Evolutionary conservation across 2,113 vertebrate species (phyloP), one percentile per base, ranked within the genome.

Genomic region (Xerus inauris): DNA sequence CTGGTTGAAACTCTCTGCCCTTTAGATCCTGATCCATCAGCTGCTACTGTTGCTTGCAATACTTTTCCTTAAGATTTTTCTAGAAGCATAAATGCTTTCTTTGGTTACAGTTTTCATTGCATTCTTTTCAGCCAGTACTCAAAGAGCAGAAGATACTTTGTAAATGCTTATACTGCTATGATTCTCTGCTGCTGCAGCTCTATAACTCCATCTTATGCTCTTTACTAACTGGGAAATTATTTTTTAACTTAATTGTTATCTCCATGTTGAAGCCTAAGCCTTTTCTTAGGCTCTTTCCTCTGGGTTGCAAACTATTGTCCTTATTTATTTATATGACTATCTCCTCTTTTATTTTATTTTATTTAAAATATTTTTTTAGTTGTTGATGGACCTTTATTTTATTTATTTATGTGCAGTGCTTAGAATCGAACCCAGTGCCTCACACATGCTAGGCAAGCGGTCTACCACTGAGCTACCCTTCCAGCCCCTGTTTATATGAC

Each of bases 291-390:
- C 0, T 82, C 81, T 93, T 96, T 82, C 22, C 24, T 67, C 57
- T 75, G 28, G 17, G 24, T 89, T 30, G 69, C 49, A 42, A 89
- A 85, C 80, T 86, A 80, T 47, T 95, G 32, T 79, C 42, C 32
- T 91, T 92, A 73, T 73, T 92, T 88, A 30, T 88, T 84, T 89
- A 49, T 76, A 69, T 83, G 42, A 91, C 38, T 93, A 2, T 93
- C 26, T 87, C 38, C 9, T n/a, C n/a, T n/a, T n/a, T n/a, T n/a
- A n/a, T n/a, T n/a, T n/a, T n/a, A n/a, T n/a, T n/a, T n/a, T n/a
- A n/a, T n/a, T n/a, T n/a, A n/a, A n/a, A n/a, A n/a, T n/a, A n/a
- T n/a, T n/a, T n/a, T n/a, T n/a, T n/a, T n/a, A n/a, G n/a, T n/a
- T n/a, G n/a, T n/a, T n/a, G n/a, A n/a, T n/a, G n/a, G n/a, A n/a